Evolutionary conservation across 2,113 vertebrate genomes (phyloP).

Genomic region (Sorex araneus): DNA sequence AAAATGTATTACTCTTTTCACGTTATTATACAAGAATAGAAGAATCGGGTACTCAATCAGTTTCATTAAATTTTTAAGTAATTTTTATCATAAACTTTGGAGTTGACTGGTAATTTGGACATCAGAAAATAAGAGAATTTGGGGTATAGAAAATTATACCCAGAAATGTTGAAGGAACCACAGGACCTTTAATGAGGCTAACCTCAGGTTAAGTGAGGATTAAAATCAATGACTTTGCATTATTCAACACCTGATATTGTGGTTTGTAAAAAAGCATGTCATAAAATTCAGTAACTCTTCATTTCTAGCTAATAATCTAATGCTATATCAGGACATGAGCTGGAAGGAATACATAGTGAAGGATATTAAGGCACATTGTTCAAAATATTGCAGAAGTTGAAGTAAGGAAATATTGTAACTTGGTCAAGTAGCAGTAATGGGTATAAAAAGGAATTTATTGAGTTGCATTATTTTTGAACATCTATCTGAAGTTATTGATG

Average conservation of each 20-base stretch:
- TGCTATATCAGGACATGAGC: too few relatives aligned
- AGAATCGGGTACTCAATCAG: background rate
- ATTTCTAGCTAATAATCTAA: too few relatives aligned
- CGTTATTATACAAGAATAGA: background rate
- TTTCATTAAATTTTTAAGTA: background rate
- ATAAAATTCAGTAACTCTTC: too few relatives aligned
- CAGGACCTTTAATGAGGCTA: too few relatives aligned
- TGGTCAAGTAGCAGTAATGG: background rate
- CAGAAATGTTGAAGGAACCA: background rate
- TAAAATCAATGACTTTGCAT: background rate
- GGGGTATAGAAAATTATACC: rapidly evolving
- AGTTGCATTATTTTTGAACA: background rate
- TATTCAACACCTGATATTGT: background rate
- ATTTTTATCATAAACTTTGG: background rate
- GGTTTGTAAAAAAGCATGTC: background rate
- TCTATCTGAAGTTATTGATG: background rate
- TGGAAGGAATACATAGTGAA: too few relatives aligned
- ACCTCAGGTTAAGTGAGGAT: too few relatives aligned
- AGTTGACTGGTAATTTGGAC: background rate
- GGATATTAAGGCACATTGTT: too few relatives aligned
- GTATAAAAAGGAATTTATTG: background rate
- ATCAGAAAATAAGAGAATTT: background rate
- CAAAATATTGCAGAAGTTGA: too few relatives aligned
- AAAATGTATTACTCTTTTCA: background rate
- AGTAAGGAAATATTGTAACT: too few relatives aligned